Conservation (phyloP, 2,888 invertebrate genomes). For the Notocelia uddmanniana region DNA sequence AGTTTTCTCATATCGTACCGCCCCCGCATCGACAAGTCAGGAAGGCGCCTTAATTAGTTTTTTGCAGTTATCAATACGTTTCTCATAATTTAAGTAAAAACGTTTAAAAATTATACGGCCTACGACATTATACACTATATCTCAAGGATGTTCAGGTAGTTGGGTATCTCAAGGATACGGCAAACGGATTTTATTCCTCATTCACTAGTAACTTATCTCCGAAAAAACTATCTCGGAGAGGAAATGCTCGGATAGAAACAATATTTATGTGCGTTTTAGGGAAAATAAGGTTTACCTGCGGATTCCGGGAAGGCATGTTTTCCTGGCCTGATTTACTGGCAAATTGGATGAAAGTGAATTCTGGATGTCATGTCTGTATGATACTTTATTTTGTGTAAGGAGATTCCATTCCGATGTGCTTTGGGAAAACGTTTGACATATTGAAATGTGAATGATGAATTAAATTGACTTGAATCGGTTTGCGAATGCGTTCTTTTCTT, state of each 20-base stretch:
- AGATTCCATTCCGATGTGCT: background rate
- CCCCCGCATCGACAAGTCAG: too few relatives aligned
- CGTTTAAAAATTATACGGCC: too few relatives aligned
- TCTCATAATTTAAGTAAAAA: too few relatives aligned
- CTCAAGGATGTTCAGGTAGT: too few relatives aligned
- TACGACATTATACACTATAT: background rate
- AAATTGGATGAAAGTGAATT: background rate
- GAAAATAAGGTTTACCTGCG: conserved; percentile 22
- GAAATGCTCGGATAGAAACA: conserved; percentile 8
- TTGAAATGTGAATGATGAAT: too few relatives aligned
- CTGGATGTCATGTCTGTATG: background rate
- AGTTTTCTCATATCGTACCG: too few relatives aligned
- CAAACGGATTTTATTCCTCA: background rate
- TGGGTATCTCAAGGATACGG: background rate
- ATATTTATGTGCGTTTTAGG: conserved; percentile 16
- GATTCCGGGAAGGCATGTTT: conserved; percentile 17
- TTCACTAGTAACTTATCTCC: conserved; percentile 1
- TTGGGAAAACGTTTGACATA: too few relatives aligned
- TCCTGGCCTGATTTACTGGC: conserved; percentile 4
- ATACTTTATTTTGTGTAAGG: background rate
- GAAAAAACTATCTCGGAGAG: background rate
- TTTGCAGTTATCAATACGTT: too few relatives aligned
- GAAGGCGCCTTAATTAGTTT: too few relatives aligned
- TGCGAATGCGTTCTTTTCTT: too few relatives aligned
- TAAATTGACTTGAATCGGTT: too few relatives aligned